phyloP scores from a whole-genome alignment of 2,888 invertebrate genomes.

The Megastigmus dorsalis region DNA sequence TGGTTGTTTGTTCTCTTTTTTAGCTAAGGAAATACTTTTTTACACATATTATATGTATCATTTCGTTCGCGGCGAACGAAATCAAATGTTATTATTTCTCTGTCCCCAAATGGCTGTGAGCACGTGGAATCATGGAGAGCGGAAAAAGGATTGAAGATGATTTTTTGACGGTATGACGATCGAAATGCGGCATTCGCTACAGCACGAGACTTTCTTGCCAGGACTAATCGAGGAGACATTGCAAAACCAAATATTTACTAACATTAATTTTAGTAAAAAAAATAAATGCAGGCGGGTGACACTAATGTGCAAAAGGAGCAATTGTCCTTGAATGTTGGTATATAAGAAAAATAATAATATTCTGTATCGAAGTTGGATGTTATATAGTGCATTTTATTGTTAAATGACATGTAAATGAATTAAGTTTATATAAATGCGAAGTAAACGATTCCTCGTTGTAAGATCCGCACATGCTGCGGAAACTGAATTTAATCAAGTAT shows the following conservation, averaged over 20 bases:
- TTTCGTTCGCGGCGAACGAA: slow-evolving; percentile 27
- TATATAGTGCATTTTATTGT: slow-evolving; percentile 8
- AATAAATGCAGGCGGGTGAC: slow-evolving; percentile 32
- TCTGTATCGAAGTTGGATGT: slow-evolving; percentile 16
- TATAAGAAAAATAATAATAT: slow-evolving; percentile 19
- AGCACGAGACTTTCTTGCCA: slow-evolving; percentile 53
- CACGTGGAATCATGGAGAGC: slow-evolving; percentile 29
- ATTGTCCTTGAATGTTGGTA: slow-evolving; percentile 11
- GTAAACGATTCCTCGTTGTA: slow-evolving; percentile 3
- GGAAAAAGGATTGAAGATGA: slow-evolving; percentile 4
- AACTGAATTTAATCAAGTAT: slow-evolving; percentile 34
- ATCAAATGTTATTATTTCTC: slow-evolving; percentile 44
- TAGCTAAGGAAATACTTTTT: slow-evolving; percentile 29
- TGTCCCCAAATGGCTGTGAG: slow-evolving; percentile 54
- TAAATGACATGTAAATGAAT: slow-evolving; percentile 32
- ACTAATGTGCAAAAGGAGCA: slow-evolving; percentile 40
- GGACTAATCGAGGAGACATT: slow-evolving; percentile 46
- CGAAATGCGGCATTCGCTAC: slow-evolving; percentile 26
- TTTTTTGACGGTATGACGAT: slow-evolving; percentile 14
- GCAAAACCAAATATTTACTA: slow-evolving; percentile 54
- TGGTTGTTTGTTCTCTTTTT: slow-evolving; percentile 34
- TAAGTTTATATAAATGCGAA: slow-evolving; percentile 14
- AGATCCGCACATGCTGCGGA: slow-evolving; percentile 1
- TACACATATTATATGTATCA: slow-evolving; percentile 26
- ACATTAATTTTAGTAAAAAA: slow-evolving; percentile 43